A percentile compares a stretch with the other conserved stretches of the same genome.
Evolutionary conservation across 2,797 vertebrate genomes (phyloP).

Genomic region (Botia almorhae): DNA sequence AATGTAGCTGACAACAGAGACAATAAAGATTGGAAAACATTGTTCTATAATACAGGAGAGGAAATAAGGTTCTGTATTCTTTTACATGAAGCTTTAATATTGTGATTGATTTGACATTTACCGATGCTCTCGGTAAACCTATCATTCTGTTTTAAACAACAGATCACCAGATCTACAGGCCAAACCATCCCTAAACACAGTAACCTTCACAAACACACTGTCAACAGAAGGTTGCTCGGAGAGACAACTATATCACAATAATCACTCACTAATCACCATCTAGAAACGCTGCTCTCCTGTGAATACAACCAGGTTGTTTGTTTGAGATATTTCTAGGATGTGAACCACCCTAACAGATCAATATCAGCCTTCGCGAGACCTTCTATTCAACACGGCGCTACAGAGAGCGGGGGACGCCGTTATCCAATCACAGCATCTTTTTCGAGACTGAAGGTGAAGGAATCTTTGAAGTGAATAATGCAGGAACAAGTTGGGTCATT

Average conservation of each 20-base stretch:
- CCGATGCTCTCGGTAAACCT: not conserved
- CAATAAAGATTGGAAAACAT: not conserved
- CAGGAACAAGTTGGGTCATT: slow-evolving; percentile 54
- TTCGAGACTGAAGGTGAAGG: slow-evolving; percentile 31
- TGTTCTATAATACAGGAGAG: not conserved
- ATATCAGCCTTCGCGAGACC: slow-evolving; percentile 66
- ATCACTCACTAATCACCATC: slow-evolving; percentile 73
- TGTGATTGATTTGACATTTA: not conserved
- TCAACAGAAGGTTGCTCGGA: slow-evolving; percentile 45
- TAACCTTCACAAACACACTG: slow-evolving; percentile 15
- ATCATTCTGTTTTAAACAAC: not conserved
- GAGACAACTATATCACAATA: slow-evolving; percentile 57
- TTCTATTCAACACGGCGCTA: slow-evolving; percentile 53
- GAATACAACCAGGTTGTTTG: slow-evolving; percentile 73
- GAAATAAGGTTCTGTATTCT: no score
- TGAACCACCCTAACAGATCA: slow-evolving; percentile 65
- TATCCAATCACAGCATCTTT: slow-evolving; percentile 38
- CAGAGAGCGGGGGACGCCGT: slow-evolving; percentile 34
- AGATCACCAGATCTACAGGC: not conserved
- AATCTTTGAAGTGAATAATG: slow-evolving; percentile 55
- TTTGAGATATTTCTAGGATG: slow-evolving; percentile 72
- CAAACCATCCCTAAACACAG: slow-evolving; percentile 2
- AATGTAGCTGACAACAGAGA: not conserved
- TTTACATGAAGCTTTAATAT: not conserved
- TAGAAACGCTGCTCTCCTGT: slow-evolving; percentile 65